phyloP scores from a whole-genome alignment of 2,888 invertebrate species.

The Criorhina ranunculi region DNA sequence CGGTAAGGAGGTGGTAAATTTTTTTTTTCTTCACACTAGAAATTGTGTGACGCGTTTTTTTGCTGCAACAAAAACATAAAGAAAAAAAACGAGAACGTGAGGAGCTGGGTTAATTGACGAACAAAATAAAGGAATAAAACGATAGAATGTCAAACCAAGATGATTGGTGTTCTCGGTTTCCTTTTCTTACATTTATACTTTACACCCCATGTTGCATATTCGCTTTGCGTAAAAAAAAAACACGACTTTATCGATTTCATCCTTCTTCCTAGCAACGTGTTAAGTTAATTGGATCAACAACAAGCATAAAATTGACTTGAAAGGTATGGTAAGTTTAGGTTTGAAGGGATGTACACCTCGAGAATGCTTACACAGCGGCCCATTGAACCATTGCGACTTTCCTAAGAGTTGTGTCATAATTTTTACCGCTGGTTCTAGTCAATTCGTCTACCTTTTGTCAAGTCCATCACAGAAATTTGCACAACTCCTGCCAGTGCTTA shows the following conservation, averaged over 20 bases:
- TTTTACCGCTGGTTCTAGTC: no score
- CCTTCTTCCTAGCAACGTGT: not conserved
- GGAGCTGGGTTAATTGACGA: conserved; percentile 27
- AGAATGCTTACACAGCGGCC: no score
- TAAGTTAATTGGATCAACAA: not conserved
- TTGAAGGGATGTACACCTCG: no score
- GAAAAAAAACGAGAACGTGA: not conserved
- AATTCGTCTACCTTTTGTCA: no score
- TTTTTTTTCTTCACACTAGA: conserved; percentile 1
- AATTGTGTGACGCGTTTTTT: conserved; percentile 36
- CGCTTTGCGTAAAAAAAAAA: conserved; percentile 10
- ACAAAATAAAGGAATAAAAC: conserved; percentile 37
- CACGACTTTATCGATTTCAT: conserved; percentile 34
- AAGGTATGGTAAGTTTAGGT: no score
- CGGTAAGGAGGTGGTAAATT: not conserved
- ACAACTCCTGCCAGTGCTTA: no score
- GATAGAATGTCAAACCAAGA: conserved; percentile 40
- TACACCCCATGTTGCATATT: conserved; percentile 21
- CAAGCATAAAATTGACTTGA: no score
- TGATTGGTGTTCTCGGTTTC: conserved; percentile 32
- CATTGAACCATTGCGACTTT: no score
- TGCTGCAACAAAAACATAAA: not conserved
- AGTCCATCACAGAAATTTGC: no score
- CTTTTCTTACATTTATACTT: conserved; percentile 11
- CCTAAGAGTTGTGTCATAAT: no score